Base-by-base conservation (phyloP, 1,140 invertebrate genomes). In the Solenopsis fugax region DNA sequence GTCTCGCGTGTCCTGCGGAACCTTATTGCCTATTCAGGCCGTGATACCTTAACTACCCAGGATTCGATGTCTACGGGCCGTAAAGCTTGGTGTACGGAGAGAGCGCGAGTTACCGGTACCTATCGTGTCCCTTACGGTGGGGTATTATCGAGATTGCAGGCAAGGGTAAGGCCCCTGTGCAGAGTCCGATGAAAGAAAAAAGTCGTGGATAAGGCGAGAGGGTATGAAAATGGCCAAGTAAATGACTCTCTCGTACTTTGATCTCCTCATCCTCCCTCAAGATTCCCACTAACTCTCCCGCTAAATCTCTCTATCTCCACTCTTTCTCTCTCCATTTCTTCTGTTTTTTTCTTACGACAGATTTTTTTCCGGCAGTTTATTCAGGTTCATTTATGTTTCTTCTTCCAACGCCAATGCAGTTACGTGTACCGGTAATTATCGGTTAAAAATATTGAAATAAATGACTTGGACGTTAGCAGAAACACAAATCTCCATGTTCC, bases 101-200 rank as follows among this genome's bases (percentile, higher is more conserved):
- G 75, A 76, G 76, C 24, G 82, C 72, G 84, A 72, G 87, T 90
- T 88, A 85, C 45, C 76, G 52, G 76, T 84, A 67, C 81, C 82
- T 84, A 78, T 86, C 87, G 58, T 90, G 87, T 87, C 85, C 75
- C 76, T 91, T 91, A 88, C 88, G 86, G 84, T 89, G 81, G 92
- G 62, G 88, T 87, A 92, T 92, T 93, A 93, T 90, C 85, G 91
- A 92, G 92, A 93, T 93, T 93, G 91, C 90, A 91, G 92, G 80
- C 91, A 77, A 89, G 89, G 87, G 87, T 64, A 73, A 69, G 62
- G 56, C 73, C 90, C 69, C 77, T 64, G 76, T 90, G 80, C 58
- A 54, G 41, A 41, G 24, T 13, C 41, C 54, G 34, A 45, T 60
- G 58, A 73, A 60, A 89, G 52, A 45, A 65, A 78, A 71, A 73